Base-by-base conservation (phyloP, 2,797 vertebrate species). In the Staurois parvus region DNA sequence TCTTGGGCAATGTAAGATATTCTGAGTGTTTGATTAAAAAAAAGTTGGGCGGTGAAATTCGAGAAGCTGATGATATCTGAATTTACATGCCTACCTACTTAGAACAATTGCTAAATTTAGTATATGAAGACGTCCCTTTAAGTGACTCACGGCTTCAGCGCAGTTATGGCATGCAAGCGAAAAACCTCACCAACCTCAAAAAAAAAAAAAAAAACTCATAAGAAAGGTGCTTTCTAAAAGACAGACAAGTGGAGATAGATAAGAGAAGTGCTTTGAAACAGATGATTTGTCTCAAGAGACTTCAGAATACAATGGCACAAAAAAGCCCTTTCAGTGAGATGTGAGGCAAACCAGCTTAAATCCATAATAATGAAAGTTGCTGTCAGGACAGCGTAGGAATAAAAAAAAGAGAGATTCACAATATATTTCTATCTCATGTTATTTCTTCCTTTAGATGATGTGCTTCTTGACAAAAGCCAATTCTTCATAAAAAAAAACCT, bases 221-320 rank as follows among this genome's bases (percentile, higher is more conserved):
- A 81, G 67, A 81, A 81, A 86, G 79, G 85, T 87, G 80, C 68
- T 68, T 87, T 87, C 85, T 87, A 68, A 79, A 83, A 83, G 76
- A 79, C 40, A 87, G 80, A 72, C 80, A 79, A 83, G 81, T 73
- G 34, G 76, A 87, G 81, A 79, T 59, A 87, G 81, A 87, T 87
- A 87, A 87, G 85, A 87, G 85, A 67, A 87, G 66, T 74, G 81
- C 85, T 87, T 87, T 87, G 85, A 84, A 84, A 87, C 75, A 83
- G 81, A 87, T 87, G 85, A 87, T 83, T 87, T 87, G 81, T 87
- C 85, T 87, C 85, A 84, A 87, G 85, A 84, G 85, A 84, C 85
- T 79, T 48, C 32, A 13, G 69, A 81, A 78, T 83, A 87, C 85
- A 87, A 87, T 87, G 76, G 81, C 76, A 86, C 70, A 87, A 64